Percentiles rank a stretch among this genome's conserved stretches.
phyloP scores from a whole-genome alignment of 2,797 vertebrate genomes.

The Yasuhikotakia modesta region DNA sequence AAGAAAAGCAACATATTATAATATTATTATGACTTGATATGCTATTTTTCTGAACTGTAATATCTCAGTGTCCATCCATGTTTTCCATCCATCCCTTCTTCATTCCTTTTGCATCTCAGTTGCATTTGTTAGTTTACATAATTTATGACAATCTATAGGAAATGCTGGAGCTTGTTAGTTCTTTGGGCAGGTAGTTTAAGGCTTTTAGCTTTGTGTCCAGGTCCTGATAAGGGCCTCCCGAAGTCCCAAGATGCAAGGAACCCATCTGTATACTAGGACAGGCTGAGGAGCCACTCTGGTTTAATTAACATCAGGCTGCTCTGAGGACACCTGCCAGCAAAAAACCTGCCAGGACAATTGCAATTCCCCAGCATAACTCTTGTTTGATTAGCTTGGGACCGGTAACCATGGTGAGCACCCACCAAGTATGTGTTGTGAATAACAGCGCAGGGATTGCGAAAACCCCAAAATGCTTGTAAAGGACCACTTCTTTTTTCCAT shows the following conservation, averaged over 20 bases:
- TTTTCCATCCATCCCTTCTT: slow-evolving; percentile 21
- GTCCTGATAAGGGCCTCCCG: slow-evolving; percentile 55
- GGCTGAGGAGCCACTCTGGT: slow-evolving; percentile 33
- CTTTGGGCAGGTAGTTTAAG: slow-evolving; percentile 56
- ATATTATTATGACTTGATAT: too few relatives aligned
- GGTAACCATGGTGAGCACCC: slow-evolving; percentile 35
- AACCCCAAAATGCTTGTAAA: neutral
- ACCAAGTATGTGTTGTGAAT: slow-evolving; percentile 1
- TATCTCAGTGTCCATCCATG: neutral
- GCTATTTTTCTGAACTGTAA: neutral
- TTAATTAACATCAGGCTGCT: slow-evolving; percentile 53
- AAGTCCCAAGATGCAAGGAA: slow-evolving; percentile 44
- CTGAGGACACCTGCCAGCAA: slow-evolving; percentile 38
- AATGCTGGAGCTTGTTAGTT: slow-evolving; percentile 61
- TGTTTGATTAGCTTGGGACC: slow-evolving; percentile 27
- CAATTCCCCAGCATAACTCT: slow-evolving; percentile 13
- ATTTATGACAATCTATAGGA: slow-evolving; percentile 63
- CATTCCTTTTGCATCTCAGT: slow-evolving; percentile 55
- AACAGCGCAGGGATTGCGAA: slow-evolving; percentile 4
- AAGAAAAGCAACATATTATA: too few relatives aligned
- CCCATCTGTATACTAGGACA: slow-evolving; percentile 33
- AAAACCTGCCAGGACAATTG: slow-evolving; percentile 11
- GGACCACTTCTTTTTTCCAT: neutral
- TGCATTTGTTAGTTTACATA: slow-evolving; percentile 71
- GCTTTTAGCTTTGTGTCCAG: slow-evolving; percentile 58